These are phyloP conservation scores for Lepilemur ruficaudatus DNA, from an alignment of 2,797 vertebrate genomes.

Conservation along the genomic window DNA sequence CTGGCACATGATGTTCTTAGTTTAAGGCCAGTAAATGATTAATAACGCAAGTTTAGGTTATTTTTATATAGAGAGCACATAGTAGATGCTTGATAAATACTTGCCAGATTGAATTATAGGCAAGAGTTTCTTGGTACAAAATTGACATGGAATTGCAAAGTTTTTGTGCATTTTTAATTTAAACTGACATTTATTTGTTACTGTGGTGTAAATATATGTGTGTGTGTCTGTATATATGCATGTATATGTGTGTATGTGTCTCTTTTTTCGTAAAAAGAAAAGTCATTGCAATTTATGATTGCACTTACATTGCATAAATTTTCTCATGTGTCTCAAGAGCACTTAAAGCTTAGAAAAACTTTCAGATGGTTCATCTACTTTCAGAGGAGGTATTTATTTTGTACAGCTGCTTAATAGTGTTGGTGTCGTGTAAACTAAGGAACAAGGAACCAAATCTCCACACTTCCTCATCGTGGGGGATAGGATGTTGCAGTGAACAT, in stretches of 20 bases:
- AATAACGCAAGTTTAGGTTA: neutral
- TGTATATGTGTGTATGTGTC: neutral
- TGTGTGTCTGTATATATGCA: neutral
- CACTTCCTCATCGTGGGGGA: neutral
- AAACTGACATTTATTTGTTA: neutral
- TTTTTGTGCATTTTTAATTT: constrained; percentile 28
- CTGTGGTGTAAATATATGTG: neutral
- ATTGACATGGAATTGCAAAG: neutral
- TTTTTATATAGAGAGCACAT: neutral
- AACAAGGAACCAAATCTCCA: neutral
- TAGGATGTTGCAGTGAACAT: neutral
- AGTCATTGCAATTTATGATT: constrained; percentile 23
- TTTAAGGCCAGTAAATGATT: constrained; percentile 14
- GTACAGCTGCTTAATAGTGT: neutral
- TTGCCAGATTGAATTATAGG: constrained; percentile 1
- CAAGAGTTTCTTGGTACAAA: neutral
- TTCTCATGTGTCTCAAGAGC: constrained; percentile 28
- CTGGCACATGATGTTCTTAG: neutral
- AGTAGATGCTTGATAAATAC: neutral
- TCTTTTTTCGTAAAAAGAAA: neutral
- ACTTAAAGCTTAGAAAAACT: neutral
- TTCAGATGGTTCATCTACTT: neutral
- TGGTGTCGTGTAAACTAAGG: neutral
- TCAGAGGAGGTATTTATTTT: neutral
- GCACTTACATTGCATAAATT: neutral